Evolutionary conservation across 2,797 vertebrate species (phyloP), one percentile per base, ranked within the genome.

Genomic region (Tachyglossus aculeatus): DNA sequence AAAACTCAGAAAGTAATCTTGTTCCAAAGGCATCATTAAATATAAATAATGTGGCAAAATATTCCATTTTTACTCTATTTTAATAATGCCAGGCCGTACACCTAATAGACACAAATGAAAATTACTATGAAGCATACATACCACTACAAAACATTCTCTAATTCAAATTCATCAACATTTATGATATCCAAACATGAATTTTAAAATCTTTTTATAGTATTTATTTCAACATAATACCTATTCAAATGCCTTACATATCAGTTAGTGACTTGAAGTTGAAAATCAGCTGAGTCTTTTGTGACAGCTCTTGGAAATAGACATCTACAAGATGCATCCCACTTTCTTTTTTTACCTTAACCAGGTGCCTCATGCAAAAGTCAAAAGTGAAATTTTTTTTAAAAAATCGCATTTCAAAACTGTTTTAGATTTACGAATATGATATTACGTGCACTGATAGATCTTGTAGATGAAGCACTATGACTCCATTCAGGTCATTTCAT

Each of bases 61-160:
- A 44, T 40, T 85, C 71, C 71, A 79, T 67, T 84, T 81, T 86
- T 80, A 70, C 31, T 19, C n/a, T 71, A 0, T 0, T 21, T 29
- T 54, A 80, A 69, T 38, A 74, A 70, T 24, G n/a, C 38, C 69
- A 51, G 59, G 85, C 21, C 59, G 64, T 54, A 82, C 62, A 71
- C 67, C 62, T 67, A 71, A 52, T 78, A 62, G 38, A 74, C 59
- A 51, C 68, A 44, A 76, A 66, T 74, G 60, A 71, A 78, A 82
- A 32, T 34, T 54, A 78, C 61, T 55, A 0, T 0, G 69, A 14
- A 71, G 50, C 16, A 57, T 67, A 68, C 81, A 81, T 15, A 39
- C 0, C 7, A 74, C 32, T 66, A 58, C 44, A 73, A 71, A 83
- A 85, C 33, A 37, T 11, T 79, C 76, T 76, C 71, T 7, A 77